These are phyloP conservation scores for Erebia palarica DNA, from an alignment of 2,888 invertebrate genomes.

Conservation along the genomic window DNA sequence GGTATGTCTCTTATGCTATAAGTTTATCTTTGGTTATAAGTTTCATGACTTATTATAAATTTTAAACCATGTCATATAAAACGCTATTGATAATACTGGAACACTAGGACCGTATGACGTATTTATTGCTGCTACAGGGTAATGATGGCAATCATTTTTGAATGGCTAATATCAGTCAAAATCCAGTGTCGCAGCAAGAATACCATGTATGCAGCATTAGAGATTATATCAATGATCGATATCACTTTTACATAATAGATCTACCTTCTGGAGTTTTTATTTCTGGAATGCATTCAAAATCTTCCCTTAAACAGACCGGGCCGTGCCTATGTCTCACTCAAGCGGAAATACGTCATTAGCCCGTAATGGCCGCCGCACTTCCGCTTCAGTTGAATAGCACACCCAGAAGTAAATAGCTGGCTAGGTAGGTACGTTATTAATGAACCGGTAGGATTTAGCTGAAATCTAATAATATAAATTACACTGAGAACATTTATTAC, in stretches of 20 bases:
- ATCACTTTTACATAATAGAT: background rate
- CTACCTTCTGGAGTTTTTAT: background rate
- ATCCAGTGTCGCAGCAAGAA: no score
- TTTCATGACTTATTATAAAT: background rate
- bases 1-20: background rate
- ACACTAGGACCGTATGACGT: no score
- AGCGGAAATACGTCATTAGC: conserved; percentile 64
- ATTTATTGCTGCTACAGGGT: no score
- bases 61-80: background rate
- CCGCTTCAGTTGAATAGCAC: conserved; percentile 37
- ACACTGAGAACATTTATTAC: background rate
- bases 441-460: conserved; percentile 1
- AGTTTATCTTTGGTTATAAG: background rate
- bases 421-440: conserved; percentile 15
- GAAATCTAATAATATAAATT: background rate
- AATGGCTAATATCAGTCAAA: no score
- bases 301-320: conserved; percentile 7
- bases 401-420: conserved; percentile 20
- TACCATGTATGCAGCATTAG: no score
- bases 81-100: background rate
- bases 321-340: conserved; percentile 20
- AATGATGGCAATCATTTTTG: no score
- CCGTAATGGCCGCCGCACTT: conserved; percentile 49
- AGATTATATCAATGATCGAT: no score
- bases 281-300: conserved; percentile 3